Percentiles rank a stretch among this genome's conserved stretches.
phyloP scores from a whole-genome alignment of 2,113 vertebrate species.

The Suricata suricatta region DNA sequence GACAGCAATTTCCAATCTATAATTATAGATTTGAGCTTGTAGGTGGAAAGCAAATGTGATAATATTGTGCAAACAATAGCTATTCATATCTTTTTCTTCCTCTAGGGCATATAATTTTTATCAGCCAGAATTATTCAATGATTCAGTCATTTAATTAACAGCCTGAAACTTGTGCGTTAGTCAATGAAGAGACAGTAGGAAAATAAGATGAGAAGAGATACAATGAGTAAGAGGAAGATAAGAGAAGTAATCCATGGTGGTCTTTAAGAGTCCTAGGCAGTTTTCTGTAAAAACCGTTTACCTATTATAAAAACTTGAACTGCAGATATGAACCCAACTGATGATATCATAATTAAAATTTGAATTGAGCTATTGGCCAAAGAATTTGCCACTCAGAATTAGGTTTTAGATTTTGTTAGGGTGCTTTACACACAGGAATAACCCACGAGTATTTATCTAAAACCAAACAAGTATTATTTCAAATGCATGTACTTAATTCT shows the following conservation, averaged over 20 bases:
- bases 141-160: background rate
- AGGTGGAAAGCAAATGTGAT: background rate
- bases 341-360: background rate
- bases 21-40: background rate
- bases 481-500: background rate
- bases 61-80: background rate
- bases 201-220: background rate
- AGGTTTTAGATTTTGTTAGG: background rate
- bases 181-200: background rate
- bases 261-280: background rate
- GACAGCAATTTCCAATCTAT: background rate
- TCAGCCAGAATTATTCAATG: background rate
- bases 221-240: background rate
- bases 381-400: background rate
- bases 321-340: background rate
- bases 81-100: background rate
- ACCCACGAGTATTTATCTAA: background rate
- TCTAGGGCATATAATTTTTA: background rate
- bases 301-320: background rate
- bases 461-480: background rate
- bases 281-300: background rate
- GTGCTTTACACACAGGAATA: background rate
- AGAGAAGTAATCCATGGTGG: background rate
- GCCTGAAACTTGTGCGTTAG: background rate
- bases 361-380: background rate